phyloP scores from a whole-genome alignment of 2,113 vertebrate genomes.

The Erythrocercus mccallii region DNA sequence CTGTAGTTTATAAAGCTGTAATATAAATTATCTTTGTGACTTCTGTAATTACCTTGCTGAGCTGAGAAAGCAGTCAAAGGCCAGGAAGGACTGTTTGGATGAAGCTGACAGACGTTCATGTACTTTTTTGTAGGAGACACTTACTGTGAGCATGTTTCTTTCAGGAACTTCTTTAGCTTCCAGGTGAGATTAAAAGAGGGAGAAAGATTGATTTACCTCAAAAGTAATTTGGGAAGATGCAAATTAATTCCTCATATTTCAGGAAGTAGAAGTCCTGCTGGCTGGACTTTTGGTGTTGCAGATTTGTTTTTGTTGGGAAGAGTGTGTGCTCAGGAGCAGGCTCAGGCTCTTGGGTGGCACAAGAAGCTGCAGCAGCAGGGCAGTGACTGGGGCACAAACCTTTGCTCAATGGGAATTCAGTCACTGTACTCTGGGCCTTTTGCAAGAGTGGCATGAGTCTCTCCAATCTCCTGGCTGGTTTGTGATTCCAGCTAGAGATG shows the following conservation, averaged over 20 bases:
- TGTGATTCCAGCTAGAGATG: not conserved
- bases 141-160: not conserved
- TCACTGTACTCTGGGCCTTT: accelerated
- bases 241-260: not conserved
- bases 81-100: not conserved
- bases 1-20: not conserved
- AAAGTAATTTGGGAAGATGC: not conserved
- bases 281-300: not conserved
- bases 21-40: not conserved
- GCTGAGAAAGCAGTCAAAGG: not conserved
- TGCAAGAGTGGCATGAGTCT: not conserved
- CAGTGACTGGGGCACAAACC: accelerated
- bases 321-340: not conserved
- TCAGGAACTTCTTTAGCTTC: not conserved
- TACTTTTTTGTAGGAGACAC: not conserved
- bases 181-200: not conserved
- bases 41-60: not conserved
- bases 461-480: not conserved
- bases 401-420: accelerated
- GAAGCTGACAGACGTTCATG: not conserved
- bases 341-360: not conserved
- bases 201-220: not conserved
- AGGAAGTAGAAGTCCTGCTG: not conserved
- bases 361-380: not conserved
- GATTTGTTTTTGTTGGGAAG: not conserved